Conservation (phyloP, 2,888 invertebrate species). For the Papilio elwesi region DNA sequence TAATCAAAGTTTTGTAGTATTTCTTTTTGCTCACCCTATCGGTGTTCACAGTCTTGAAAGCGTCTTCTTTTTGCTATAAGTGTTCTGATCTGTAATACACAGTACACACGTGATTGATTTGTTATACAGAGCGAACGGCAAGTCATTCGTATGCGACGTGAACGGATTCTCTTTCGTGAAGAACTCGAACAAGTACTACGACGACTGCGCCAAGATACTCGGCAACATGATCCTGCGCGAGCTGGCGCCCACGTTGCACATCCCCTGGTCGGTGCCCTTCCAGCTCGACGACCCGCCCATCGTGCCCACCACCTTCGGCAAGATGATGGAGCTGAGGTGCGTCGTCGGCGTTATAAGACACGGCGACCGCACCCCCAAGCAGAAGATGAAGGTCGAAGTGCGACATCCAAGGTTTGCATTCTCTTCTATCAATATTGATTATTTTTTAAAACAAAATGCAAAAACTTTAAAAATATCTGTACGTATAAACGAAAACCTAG, state of each 20-base stretch:
- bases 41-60: too few species aligned
- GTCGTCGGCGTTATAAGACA: conserved; percentile 99
- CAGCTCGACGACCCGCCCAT: conserved; percentile 99
- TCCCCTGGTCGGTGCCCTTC: conserved; percentile 98
- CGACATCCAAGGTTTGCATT: conserved; percentile 93
- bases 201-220: conserved; percentile 99
- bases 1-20: too few species aligned
- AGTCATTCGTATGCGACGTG: conserved; percentile 99
- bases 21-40: too few species aligned
- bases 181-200: conserved; percentile 99
- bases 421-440: not conserved
- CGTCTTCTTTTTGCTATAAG: too few species aligned
- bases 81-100: too few species aligned
- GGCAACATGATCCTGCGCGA: conserved; percentile 99
- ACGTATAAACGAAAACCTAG: not conserved
- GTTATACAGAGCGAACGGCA: conserved; percentile 94
- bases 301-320: conserved; percentile 99
- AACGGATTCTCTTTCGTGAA: conserved; percentile 99
- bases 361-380: conserved; percentile 99
- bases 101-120: too few species aligned
- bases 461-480: not conserved
- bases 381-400: conserved; percentile 99
- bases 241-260: conserved; percentile 96
- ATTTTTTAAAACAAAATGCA: not conserved
- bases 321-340: conserved; percentile 96